A percentile compares a stretch with the other conserved stretches of the same genome.
These are phyloP conservation scores for Mastigias papua DNA, from an alignment of 30 jellyfish, hydroid and myxozoan genomes.

Conservation along the genomic window DNA sequence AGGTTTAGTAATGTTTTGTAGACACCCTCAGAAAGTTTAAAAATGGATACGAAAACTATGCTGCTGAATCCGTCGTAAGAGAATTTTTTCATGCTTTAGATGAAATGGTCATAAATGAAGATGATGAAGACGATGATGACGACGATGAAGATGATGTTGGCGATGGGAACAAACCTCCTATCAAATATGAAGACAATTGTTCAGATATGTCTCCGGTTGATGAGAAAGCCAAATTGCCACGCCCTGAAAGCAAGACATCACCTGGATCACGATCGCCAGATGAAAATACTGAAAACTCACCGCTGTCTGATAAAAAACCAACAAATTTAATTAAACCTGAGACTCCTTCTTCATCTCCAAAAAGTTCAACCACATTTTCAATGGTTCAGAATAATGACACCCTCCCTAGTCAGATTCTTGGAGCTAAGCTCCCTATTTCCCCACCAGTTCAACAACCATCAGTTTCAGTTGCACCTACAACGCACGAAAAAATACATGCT, in stretches of 20 bases:
- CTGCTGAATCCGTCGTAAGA: too few relatives aligned
- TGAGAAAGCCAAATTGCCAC: slow-evolving; percentile 14
- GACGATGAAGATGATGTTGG: slow-evolving; percentile 6
- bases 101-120: slow-evolving; percentile 41
- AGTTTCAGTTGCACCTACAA: neutral
- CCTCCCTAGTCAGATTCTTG: neutral
- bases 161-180: slow-evolving; percentile 11
- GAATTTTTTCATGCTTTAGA: slow-evolving; percentile 2
- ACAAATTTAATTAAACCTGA: slow-evolving; percentile 7
- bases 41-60: too few relatives aligned
- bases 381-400: slow-evolving; percentile 5
- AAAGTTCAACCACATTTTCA: slow-evolving; percentile 28
- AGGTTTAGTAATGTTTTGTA: too few relatives aligned
- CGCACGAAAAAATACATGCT: slow-evolving; percentile 49
- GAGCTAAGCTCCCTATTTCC: slow-evolving; percentile 11
- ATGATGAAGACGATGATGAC: slow-evolving; percentile 22
- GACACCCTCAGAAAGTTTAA: too few relatives aligned
- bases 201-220: neutral
- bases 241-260: neutral
- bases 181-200: slow-evolving; percentile 45
- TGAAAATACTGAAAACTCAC: neutral
- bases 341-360: slow-evolving; percentile 43
- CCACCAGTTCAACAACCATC: slow-evolving; percentile 34
- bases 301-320: slow-evolving; percentile 22
- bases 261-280: slow-evolving; percentile 1